These are phyloP conservation scores for Physeter macrocephalus DNA, from an alignment of 2,113 vertebrate species.

Conservation along the genomic window DNA sequence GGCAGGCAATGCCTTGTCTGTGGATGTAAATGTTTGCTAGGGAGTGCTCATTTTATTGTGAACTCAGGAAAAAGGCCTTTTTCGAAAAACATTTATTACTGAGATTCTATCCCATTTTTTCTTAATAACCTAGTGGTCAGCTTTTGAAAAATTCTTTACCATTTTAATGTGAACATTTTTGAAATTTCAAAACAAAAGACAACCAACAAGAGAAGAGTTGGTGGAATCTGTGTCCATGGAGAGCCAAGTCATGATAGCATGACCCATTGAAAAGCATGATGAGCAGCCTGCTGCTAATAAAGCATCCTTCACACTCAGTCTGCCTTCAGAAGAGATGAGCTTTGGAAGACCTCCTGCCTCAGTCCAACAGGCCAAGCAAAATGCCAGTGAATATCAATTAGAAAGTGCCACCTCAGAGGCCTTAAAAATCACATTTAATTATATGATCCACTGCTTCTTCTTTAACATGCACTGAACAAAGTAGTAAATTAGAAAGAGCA, in stretches of 20 bases:
- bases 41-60: background rate
- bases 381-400: conserved; percentile 29
- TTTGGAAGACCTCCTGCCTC: conserved; percentile 1
- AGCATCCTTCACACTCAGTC: background rate
- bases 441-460: conserved; percentile 55
- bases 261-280: background rate
- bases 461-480: conserved; percentile 47
- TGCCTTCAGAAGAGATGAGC: background rate
- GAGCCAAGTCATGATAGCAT: background rate
- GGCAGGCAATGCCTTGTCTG: background rate
- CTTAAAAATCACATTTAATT: conserved; percentile 54
- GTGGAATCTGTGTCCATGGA: background rate
- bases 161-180: background rate
- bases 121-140: background rate
- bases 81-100: background rate
- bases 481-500: conserved; percentile 55
- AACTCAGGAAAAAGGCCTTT: background rate
- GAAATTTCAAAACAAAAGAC: conserved; percentile 6
- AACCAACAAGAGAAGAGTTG: background rate
- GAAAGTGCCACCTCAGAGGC: conserved; percentile 44
- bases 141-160: conserved; percentile 8
- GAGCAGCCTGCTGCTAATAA: background rate
- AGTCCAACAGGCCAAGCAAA: conserved; percentile 32
- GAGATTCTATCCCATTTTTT: background rate
- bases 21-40: background rate